Base-by-base conservation (phyloP, 1,140 invertebrate genomes). In the Leptinotarsa defecta region DNA sequence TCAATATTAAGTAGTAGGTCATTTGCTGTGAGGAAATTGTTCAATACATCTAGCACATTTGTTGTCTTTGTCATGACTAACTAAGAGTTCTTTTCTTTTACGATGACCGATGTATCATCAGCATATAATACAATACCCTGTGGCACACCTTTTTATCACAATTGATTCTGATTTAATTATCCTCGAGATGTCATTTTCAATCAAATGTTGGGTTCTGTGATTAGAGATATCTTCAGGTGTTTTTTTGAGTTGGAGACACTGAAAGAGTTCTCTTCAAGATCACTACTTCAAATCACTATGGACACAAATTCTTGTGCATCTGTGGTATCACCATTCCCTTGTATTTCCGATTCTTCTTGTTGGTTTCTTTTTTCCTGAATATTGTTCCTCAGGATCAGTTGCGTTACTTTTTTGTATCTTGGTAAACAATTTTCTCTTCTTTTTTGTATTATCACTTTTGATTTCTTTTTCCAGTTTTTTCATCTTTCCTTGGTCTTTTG, bases 301-400 rank as follows among this genome's bases (percentile, higher is more conserved):
- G 49, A 52, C 1, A 1, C 3, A 52, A 13, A 13, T 52, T 52
- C 49, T 52, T 17, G n/a, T n/a, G n/a, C 49, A 17, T 52, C 13
- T 52, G 1, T 52, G 49, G 49, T 13, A 52, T 52, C 49, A n/a
- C 49, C 49, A n/a, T 52, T 52, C 13, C 13, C 49, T 52, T 52
- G 49, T 2, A 52, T 11, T 52, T 2, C 49, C 49, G 1, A 3
- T 52, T 17, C 49, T 52, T 52, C 49, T 52, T 3, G 2, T 52
- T 52, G 49, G 2, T 2, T 24, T 68, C 1, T 68, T 43, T 68
- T 3, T 68, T 68, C 2, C 43, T 52, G 49, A 15, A 52, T 52
- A 27, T 68, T 68, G 24, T 48, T 48, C 34, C 67, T 68, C 34
- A 68, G 67, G 43, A 68, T 68, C 67, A 68, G 1, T 68, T 48